Percentiles rank a stretch among this genome's conserved stretches.
phyloP scores from a whole-genome alignment of 2,797 vertebrate genomes.

The Lycodopsis pacificus region DNA sequence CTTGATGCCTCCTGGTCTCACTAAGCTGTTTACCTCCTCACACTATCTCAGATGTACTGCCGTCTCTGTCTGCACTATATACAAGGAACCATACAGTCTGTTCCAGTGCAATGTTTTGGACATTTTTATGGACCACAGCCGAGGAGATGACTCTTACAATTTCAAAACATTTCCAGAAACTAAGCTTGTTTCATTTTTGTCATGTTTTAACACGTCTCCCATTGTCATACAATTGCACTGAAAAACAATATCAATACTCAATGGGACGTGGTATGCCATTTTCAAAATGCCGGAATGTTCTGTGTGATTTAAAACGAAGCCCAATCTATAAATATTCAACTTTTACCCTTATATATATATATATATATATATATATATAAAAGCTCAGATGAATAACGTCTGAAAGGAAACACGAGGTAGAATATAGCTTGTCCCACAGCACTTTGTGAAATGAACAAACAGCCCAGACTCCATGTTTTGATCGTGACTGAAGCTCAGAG shows the following conservation, averaged over 20 bases:
- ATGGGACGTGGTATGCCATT: neutral
- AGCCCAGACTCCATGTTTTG: neutral
- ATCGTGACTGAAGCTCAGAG: neutral
- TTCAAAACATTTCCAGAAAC: too few relatives aligned
- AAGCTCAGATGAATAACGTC: neutral
- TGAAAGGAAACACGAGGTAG: neutral
- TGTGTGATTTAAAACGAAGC: neutral
- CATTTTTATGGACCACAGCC: neutral
- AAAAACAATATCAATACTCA: neutral
- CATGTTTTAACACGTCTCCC: too few relatives aligned
- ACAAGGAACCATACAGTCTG: neutral
- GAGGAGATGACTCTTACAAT: neutral
- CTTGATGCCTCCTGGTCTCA: constrained; percentile 12
- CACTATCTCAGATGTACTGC: neutral
- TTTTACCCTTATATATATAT: neutral
- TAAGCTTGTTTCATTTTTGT: too few relatives aligned
- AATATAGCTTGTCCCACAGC: neutral
- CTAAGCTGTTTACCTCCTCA: constrained; percentile 23
- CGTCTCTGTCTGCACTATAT: neutral
- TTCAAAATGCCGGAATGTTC: neutral
- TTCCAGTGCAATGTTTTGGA: neutral
- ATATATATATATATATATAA: neutral
- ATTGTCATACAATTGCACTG: neutral
- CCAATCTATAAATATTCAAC: neutral
- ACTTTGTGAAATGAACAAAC: neutral